A percentile compares a stretch with the other conserved stretches of the same genome.
Conservation (phyloP, 2,797 vertebrate species). For the Enteromius radiatus region DNA sequence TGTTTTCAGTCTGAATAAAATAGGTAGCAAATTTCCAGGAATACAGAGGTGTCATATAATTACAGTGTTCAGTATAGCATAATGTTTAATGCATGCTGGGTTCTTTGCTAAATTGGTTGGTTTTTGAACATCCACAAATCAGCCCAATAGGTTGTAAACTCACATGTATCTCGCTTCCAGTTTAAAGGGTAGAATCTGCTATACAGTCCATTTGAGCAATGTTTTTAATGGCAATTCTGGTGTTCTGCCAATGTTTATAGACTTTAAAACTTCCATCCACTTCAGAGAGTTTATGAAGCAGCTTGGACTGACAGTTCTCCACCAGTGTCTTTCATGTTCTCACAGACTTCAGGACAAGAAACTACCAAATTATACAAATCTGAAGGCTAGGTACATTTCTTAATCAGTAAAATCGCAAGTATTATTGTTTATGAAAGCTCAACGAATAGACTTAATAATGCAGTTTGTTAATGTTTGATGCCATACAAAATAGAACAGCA, state of each 20-base stretch:
- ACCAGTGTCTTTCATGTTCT: neutral
- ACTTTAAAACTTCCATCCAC: constrained; percentile 30
- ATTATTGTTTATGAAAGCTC: neutral
- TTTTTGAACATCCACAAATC: constrained; percentile 9
- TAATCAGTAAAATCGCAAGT: neutral
- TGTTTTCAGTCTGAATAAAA: neutral
- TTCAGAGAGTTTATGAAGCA: constrained; percentile 36
- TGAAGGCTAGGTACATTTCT: neutral
- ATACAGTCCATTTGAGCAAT: constrained; percentile 22
- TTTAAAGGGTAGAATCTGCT: constrained; percentile 28
- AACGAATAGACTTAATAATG: neutral
- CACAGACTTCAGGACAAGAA: neutral
- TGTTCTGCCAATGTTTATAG: constrained; percentile 48
- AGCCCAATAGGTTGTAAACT: constrained; percentile 4
- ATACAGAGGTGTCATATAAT: neutral
- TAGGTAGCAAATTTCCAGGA: neutral
- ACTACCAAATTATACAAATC: neutral
- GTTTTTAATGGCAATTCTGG: constrained; percentile 50
- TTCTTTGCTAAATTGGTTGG: neutral
- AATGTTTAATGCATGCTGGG: constrained; percentile 5
- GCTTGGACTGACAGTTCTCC: constrained; percentile 14
- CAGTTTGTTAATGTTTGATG: neutral
- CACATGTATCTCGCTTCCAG: neutral
- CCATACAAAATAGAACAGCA: neutral
- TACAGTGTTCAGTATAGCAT: neutral